Evolutionary conservation across 2,797 vertebrate species (phyloP), one percentile per base, ranked within the genome.

Genomic region (Trematomus bernacchii): DNA sequence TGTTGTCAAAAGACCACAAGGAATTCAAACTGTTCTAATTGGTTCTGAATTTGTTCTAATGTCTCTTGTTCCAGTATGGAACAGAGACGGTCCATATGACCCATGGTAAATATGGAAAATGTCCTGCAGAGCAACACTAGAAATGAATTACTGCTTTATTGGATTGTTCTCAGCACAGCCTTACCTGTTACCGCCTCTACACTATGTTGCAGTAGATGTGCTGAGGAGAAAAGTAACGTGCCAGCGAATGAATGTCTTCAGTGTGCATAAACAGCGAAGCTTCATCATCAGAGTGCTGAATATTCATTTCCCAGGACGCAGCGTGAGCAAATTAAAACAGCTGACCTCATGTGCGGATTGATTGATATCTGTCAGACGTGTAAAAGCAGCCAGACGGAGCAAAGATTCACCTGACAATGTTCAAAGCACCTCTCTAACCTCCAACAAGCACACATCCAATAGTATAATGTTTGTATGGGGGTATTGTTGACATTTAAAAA

Each of bases 291-390:
- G 79, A 88, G 62, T 85, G 90, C 92, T 91, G 92, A 94, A 92
- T 92, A 89, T 89, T 89, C 75, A 90, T 90, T 90, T 85, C 84
- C 74, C 74, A 27, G 63, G 79, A 83, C 61, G 74, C 89, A 80
- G 86, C 42, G 65, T 74, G 86, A 79, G 87, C 84, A 82, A 75
- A 86, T 87, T 79, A 86, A 90, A 93, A 87, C 63, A 71, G 86
- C 88, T 91, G 92, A 90, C 86, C 89, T 86, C 79, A 60, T 84
- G 86, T 74, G 71, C 27, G 73, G 79, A 81, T 85, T 89, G 87
- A 94, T 84, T 89, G 91, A 93, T 82, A 86, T 77, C 84, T 91
- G 92, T 93, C 91, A 90, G 61, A 85, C 62, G 70, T 51, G 73
- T 46, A 71, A 67, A 73, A 83, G 81, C 80, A 74, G 47, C 74